These are phyloP conservation scores for Setipinna tenuifilis DNA, from an alignment of 2,797 vertebrate species.

Conservation along the genomic window DNA sequence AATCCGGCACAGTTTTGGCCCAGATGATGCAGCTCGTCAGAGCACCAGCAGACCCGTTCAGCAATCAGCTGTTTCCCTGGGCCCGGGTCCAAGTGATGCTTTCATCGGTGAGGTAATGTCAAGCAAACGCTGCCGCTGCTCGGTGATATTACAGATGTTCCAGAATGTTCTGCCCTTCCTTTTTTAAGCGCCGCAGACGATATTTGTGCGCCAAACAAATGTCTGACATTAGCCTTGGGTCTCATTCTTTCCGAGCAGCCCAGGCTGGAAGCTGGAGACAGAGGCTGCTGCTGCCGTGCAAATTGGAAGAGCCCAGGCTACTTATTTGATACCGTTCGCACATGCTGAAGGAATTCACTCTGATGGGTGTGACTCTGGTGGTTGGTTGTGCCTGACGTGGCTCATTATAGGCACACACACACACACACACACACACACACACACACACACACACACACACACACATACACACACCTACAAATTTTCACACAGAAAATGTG, in stretches of 20 bases:
- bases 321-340: slow-evolving; percentile 11
- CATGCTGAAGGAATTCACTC: slow-evolving; percentile 19
- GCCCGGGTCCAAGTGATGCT: too few species aligned
- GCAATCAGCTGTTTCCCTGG: too few species aligned
- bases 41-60: too few species aligned
- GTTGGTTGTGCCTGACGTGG: background rate
- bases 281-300: background rate
- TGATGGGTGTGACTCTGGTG: background rate
- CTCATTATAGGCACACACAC: background rate
- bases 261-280: background rate
- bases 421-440: slow-evolving; percentile 10
- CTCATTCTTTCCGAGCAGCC: slow-evolving; percentile 7
- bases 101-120: slow-evolving; percentile 11
- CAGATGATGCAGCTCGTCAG: too few species aligned
- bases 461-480: background rate
- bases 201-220: background rate
- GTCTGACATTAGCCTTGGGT: slow-evolving; percentile 19
- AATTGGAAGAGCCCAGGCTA: background rate
- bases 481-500: too few species aligned
- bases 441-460: background rate
- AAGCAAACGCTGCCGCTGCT: background rate
- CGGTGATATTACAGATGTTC: background rate
- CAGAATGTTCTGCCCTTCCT: background rate
- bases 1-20: too few species aligned
- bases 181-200: background rate